Conservation (phyloP, 2,797 vertebrate genomes). For the Mormyrops boulengeri region DNA sequence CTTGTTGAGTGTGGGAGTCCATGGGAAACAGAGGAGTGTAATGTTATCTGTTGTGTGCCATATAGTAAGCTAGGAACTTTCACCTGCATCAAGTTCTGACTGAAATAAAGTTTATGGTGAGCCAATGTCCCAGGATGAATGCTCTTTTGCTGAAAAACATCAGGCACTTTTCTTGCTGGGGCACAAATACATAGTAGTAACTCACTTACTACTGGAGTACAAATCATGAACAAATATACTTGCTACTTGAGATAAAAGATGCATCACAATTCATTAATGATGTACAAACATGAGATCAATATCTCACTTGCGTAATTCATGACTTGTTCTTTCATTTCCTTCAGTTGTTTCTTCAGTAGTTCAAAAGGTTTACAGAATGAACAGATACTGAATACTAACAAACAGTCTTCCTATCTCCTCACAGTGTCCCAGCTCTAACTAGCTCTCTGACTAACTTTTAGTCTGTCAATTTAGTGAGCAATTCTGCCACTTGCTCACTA, state of each 20-base stretch:
- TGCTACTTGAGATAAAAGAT: not conserved
- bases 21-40: not conserved
- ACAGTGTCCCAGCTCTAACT: too few relatives aligned
- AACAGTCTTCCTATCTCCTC: not conserved
- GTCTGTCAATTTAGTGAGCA: too few relatives aligned
- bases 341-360: not conserved
- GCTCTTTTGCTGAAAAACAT: not conserved
- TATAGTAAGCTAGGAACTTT: not conserved
- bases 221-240: not conserved
- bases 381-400: not conserved
- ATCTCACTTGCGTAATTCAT: not conserved
- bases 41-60: not conserved
- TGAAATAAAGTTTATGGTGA: not conserved
- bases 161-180: not conserved
- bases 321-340: too few relatives aligned
- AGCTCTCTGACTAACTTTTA: too few relatives aligned
- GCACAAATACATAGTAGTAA: not conserved
- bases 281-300: not conserved
- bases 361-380: not conserved
- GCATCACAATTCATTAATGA: not conserved
- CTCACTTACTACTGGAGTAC: not conserved
- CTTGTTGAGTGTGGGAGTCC: not conserved
- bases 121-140: not conserved
- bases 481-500: too few relatives aligned
- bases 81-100: not conserved